phyloP scores from a whole-genome alignment of 2,888 invertebrate genomes.

The Lissonota sp. region DNA sequence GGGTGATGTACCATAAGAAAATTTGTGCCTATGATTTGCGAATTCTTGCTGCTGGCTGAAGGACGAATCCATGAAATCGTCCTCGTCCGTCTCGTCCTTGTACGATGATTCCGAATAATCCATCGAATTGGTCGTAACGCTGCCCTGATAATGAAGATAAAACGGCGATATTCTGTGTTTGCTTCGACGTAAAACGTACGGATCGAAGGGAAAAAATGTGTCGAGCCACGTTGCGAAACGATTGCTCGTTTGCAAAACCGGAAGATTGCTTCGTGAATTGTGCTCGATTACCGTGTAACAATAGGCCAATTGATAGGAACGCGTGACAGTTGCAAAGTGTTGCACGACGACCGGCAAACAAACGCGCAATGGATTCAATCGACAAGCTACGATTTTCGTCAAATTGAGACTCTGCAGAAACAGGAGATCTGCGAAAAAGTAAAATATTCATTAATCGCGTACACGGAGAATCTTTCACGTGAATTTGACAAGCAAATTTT shows the following conservation, averaged over 20 bases:
- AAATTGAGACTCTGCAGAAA: conserved; percentile 93
- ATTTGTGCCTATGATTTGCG: conserved; percentile 63
- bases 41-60: conserved; percentile 63
- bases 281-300: conserved; percentile 96
- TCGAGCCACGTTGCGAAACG: conserved; percentile 85
- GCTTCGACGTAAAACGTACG: conserved; percentile 89
- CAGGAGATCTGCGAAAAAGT: conserved; percentile 88
- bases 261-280: conserved; percentile 88
- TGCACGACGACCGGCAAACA: conserved; percentile 92
- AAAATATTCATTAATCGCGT: conserved; percentile 54
- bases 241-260: conserved; percentile 85
- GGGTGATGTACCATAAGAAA: conserved; percentile 70
- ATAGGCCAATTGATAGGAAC: conserved; percentile 95
- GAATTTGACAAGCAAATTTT: too few species aligned
- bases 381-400: conserved; percentile 93
- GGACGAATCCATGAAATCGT: conserved; percentile 69
- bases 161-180: conserved; percentile 82
- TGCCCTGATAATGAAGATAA: conserved; percentile 85
- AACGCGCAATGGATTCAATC: conserved; percentile 94
- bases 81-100: conserved; percentile 67
- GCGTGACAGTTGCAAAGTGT: conserved; percentile 92
- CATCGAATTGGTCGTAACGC: conserved; percentile 24
- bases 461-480: too few species aligned
- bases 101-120: conserved; percentile 29
- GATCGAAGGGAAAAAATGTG: conserved; percentile 96